phyloP scores from a whole-genome alignment of 2,888 invertebrate species.

The Darwinula stevensoni region DNA sequence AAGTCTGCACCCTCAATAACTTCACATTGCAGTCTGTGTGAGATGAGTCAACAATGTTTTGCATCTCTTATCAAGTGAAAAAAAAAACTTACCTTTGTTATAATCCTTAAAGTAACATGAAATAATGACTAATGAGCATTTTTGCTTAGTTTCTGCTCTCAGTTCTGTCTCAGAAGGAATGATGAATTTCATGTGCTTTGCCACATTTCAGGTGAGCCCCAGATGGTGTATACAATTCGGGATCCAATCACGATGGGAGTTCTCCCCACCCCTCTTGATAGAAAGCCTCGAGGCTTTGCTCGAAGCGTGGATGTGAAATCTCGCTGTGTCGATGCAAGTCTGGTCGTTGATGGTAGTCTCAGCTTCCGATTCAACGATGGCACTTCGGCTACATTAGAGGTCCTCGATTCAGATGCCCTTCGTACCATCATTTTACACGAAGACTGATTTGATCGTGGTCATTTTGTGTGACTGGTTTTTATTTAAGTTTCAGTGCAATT shows the following conservation, averaged over 20 bases:
- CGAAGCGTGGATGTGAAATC: slow-evolving; percentile 45
- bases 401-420: slow-evolving; percentile 56
- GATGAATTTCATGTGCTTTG: slow-evolving; percentile 4
- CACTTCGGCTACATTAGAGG: slow-evolving; percentile 49
- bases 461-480: too few species aligned
- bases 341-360: slow-evolving; percentile 84
- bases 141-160: too few species aligned
- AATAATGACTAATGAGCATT: too few species aligned
- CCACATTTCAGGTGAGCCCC: slow-evolving; percentile 28
- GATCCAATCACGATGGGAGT: slow-evolving; percentile 72
- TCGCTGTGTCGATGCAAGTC: slow-evolving; percentile 60
- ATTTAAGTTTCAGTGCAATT: too few species aligned
- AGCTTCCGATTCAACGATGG: slow-evolving; percentile 85
- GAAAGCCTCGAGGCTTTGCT: slow-evolving; percentile 40
- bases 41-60: too few species aligned
- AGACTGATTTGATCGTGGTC: too few species aligned
- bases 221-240: slow-evolving; percentile 65
- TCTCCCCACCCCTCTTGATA: slow-evolving; percentile 44
- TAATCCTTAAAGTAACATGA: too few species aligned
- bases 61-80: too few species aligned
- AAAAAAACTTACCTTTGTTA: too few species aligned
- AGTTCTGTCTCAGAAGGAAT: too few species aligned
- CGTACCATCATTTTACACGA: slow-evolving; percentile 29
- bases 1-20: too few species aligned
- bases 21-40: too few species aligned